phyloP scores from a whole-genome alignment of 2,113 vertebrate genomes.

The Cyanoliseus patagonus region DNA sequence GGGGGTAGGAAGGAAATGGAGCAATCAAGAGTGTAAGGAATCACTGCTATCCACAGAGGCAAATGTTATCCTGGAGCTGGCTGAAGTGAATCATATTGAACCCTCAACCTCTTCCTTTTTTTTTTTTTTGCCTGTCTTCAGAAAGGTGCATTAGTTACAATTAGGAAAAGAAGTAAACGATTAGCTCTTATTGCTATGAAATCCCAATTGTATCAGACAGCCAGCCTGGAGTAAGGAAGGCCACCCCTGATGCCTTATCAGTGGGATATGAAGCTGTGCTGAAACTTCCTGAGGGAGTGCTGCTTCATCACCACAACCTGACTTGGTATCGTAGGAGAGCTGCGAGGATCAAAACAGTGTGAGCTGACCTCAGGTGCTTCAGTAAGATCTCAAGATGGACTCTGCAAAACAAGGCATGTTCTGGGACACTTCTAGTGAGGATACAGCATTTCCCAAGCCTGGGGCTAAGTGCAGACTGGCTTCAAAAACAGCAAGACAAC shows the following conservation, averaged over 20 bases:
- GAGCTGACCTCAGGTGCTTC: background rate
- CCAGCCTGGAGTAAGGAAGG: background rate
- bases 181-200: background rate
- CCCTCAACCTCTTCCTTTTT: background rate
- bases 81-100: constrained; percentile 21
- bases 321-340: background rate
- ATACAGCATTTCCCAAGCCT: background rate
- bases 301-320: background rate
- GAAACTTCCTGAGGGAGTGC: background rate
- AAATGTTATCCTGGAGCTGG: background rate
- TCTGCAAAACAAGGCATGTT: background rate
- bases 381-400: background rate
- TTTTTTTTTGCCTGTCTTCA: background rate
- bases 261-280: background rate
- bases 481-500: background rate
- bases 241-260: accelerated
- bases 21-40: constrained; percentile 52
- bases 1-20: constrained; percentile 49
- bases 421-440: background rate
- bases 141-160: background rate
- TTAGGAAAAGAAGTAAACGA: background rate
- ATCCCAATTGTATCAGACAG: background rate
- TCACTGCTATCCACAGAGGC: constrained; percentile 11
- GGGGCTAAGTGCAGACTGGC: background rate
- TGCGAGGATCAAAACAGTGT: background rate